A percentile compares a stretch with the other conserved stretches of the same genome.
These are phyloP conservation scores for Hoplodrina blanda DNA, from an alignment of 2,888 invertebrate genomes.

Conservation along the genomic window DNA sequence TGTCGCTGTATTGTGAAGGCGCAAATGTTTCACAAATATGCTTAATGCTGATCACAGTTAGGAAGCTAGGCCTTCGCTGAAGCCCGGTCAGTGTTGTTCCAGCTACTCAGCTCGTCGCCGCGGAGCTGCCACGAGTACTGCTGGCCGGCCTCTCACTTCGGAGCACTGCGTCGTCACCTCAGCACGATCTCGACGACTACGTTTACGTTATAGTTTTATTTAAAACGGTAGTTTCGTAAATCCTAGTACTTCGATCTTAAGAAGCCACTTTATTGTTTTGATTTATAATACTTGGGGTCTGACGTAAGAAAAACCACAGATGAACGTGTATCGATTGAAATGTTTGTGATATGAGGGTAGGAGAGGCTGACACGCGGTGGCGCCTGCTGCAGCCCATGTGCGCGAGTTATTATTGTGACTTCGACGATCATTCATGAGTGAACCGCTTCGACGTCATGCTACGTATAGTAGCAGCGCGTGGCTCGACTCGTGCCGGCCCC, in stretches of 20 bases:
- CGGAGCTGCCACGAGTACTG: not conserved
- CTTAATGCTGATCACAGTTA: not conserved
- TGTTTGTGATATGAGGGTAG: constrained; percentile 68
- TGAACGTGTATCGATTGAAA: constrained; percentile 51
- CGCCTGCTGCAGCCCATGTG: not conserved
- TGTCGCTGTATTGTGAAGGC: not conserved
- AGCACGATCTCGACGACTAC: constrained; percentile 3
- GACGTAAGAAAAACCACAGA: not conserved
- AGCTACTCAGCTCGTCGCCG: too few species aligned
- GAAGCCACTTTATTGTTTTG: constrained; percentile 11
- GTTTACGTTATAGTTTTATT: constrained; percentile 34
- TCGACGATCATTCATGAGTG: not conserved
- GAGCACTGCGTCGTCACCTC: not conserved
- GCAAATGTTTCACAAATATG: not conserved
- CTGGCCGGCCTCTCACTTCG: too few species aligned
- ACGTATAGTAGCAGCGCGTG: not conserved
- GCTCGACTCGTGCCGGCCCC: not conserved
- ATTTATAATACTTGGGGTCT: constrained; percentile 11
- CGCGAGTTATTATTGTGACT: not conserved
- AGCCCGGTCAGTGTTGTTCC: not conserved
- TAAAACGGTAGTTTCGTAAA: constrained; percentile 24
- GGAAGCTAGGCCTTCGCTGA: not conserved
- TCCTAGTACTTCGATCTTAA: constrained; percentile 16
- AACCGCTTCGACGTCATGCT: not conserved
- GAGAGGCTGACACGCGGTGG: not conserved